Base-by-base conservation (phyloP, 1,140 invertebrate genomes). In the Drosophila seguyi region DNA sequence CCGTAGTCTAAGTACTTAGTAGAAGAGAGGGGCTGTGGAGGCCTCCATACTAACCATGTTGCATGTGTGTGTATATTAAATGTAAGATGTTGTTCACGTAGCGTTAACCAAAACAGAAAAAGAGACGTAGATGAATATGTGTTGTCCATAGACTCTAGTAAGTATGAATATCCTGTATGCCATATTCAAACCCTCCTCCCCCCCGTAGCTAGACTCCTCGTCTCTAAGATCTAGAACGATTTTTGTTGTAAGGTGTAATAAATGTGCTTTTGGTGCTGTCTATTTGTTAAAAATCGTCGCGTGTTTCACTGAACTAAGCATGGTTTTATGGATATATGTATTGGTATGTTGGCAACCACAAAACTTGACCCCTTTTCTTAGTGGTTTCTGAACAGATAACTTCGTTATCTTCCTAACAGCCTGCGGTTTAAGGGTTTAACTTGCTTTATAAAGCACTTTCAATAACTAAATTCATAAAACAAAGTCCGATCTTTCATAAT, bases 251-350 rank as follows among this genome's bases (percentile, higher is more conserved):
- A 65, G 38, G 8, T 61, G 56, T 65, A 65, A 61, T 65, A 65
- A 65, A 65, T 61, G 61, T 65, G 60, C 60, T 62, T 61, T 61
- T 57, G 48, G 53, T 38, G 56, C 56, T 65, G 61, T 65, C 61
- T 65, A 60, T 31, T 60, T 63, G 61, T 63, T 63, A 60, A 60
- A 42, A n/a, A 20, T 42, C 39, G n/a, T n/a, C n/a, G n/a, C n/a
- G n/a, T n/a, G n/a, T n/a, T n/a, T n/a, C n/a, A n/a, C n/a, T n/a
- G n/a, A n/a, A n/a, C n/a, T n/a, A n/a, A n/a, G n/a, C n/a, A n/a
- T n/a, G n/a, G n/a, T n/a, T n/a, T n/a, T n/a, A n/a, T n/a, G n/a
- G n/a, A n/a, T n/a, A n/a, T n/a, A n/a, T n/a, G n/a, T n/a, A n/a
- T n/a, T n/a, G n/a, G n/a, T n/a, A n/a, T n/a, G n/a, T n/a, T n/a